A percentile compares a stretch with the other conserved stretches of the same genome.
These are phyloP conservation scores for Cyprinodon variegatus DNA, from an alignment of 2,113 vertebrate genomes.

Conservation along the genomic window DNA sequence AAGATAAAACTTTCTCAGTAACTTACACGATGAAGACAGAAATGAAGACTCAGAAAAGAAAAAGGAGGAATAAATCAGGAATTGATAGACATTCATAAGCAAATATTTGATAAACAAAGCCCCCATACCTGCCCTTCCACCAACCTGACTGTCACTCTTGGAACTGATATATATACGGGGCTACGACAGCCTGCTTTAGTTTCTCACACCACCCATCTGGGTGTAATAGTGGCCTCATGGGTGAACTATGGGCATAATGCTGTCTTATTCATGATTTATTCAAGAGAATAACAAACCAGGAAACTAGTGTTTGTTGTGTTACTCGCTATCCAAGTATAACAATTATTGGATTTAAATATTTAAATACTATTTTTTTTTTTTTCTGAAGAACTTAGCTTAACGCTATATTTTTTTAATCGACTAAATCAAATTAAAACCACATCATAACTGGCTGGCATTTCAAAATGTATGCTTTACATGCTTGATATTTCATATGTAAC, in stretches of 20 bases:
- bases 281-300: background rate
- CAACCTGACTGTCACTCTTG: background rate
- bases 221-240: background rate
- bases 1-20: slow-evolving; percentile 16
- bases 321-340: no score
- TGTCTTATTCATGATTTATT: background rate
- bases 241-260: background rate
- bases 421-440: no score
- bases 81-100: slow-evolving; percentile 1
- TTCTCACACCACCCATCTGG: background rate
- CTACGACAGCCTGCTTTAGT: background rate
- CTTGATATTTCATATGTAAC: background rate
- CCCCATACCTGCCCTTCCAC: background rate
- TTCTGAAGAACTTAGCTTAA: no score
- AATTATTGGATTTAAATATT: no score
- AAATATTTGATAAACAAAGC: slow-evolving; percentile 5
- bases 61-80: slow-evolving; percentile 4
- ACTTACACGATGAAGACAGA: slow-evolving; percentile 11
- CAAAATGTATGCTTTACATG: background rate
- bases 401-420: no score
- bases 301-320: background rate
- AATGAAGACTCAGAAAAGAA: slow-evolving; percentile 7
- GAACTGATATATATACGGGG: background rate
- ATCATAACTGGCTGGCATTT: background rate
- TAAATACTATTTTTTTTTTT: no score